phyloP scores from a whole-genome alignment of 2,888 invertebrate species.

The Metopia argyrocephala region DNA sequence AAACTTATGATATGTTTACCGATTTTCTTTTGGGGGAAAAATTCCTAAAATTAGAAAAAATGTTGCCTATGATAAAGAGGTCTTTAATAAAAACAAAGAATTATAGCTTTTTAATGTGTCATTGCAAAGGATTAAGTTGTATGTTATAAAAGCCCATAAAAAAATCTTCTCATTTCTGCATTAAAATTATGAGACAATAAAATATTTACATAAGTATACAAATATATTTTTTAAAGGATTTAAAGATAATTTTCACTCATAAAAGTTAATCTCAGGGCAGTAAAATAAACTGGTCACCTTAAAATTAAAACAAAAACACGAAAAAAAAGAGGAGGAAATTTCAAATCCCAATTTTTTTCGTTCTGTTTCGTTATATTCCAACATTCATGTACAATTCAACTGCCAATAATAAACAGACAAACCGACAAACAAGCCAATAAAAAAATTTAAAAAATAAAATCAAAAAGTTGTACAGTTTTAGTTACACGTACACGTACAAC shows the following conservation, averaged over 20 bases:
- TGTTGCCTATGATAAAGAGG: too few species aligned
- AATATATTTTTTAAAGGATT: conserved; percentile 3
- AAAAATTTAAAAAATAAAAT: background rate
- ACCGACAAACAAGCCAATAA: background rate
- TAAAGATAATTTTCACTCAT: background rate
- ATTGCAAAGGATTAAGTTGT: too few species aligned
- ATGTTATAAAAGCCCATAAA: too few species aligned
- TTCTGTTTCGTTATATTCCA: background rate
- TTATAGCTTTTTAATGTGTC: too few species aligned
- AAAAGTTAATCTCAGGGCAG: conserved; percentile 10
- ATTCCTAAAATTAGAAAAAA: too few species aligned
- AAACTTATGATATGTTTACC: too few species aligned
- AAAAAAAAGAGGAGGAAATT: background rate
- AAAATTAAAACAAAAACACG: background rate
- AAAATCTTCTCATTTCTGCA: too few species aligned
- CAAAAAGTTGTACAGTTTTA: too few species aligned
- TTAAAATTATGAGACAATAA: background rate
- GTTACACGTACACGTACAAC: conserved; percentile 30
- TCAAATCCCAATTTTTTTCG: conserved; percentile 19
- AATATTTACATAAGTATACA: background rate
- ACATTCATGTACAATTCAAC: conserved; percentile 4
- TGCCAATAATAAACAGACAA: conserved; percentile 45
- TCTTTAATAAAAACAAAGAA: too few species aligned
- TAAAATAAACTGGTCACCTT: conserved; percentile 36
- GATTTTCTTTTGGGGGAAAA: too few species aligned